Conservation (phyloP, 37 sponge, comb jelly and placozoan genomes). For the Cliona cf. orientalis region DNA sequence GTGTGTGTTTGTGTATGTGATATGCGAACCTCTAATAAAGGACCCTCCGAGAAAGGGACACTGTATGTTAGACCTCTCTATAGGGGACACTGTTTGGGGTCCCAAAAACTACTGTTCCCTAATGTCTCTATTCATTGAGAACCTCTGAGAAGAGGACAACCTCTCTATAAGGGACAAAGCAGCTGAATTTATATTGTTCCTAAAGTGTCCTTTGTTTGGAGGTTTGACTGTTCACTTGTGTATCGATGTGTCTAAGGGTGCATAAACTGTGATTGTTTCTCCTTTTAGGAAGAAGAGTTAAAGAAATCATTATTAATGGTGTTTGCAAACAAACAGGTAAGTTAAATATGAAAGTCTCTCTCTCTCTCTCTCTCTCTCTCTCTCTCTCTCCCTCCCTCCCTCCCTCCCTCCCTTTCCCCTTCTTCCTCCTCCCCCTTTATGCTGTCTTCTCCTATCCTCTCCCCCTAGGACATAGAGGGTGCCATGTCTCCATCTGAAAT, state of each 20-base stretch:
- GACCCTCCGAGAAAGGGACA: not conserved
- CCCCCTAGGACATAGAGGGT: conserved; percentile 91
- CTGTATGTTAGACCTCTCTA: too few species aligned
- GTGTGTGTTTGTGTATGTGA: not conserved
- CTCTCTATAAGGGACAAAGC: too few species aligned
- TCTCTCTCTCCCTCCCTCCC: not conserved
- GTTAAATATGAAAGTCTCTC: not conserved
- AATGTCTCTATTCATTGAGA: too few species aligned
- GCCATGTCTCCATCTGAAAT: conserved; percentile 96
- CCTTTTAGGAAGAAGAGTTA: conserved; percentile 93
- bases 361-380: conserved; percentile 17
- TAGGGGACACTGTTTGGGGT: not conserved
- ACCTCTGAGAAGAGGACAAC: too few species aligned
- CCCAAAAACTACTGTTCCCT: too few species aligned
- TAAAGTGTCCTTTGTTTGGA: too few species aligned
- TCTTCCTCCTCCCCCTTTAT: not conserved
- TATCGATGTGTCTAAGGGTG: not conserved
- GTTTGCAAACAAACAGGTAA: conserved; percentile 99
- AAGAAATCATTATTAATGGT: conserved; percentile 90
- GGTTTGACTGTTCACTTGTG: too few species aligned
- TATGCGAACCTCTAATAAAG: not conserved
- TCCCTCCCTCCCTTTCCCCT: conserved; percentile 11
- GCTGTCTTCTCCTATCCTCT: not conserved
- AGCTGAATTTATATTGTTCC: too few species aligned
- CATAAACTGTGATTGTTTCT: not conserved